phyloP scores from a whole-genome alignment of 2,113 vertebrate species.

The Cercopithecus mona region DNA sequence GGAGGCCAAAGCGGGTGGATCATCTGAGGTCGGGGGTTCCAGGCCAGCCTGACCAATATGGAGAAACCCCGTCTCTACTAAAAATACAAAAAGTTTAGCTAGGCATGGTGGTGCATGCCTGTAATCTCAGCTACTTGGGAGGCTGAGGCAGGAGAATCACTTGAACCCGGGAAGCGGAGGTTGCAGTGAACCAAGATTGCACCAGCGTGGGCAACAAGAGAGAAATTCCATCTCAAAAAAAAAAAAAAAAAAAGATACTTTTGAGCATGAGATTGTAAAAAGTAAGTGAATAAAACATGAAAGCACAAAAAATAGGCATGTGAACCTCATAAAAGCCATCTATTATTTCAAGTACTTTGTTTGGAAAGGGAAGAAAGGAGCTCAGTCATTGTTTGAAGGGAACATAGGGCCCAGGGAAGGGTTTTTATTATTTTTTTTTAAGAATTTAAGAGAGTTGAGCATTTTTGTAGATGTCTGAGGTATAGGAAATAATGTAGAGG shows the following conservation, averaged over 20 bases:
- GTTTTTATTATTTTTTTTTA: background rate
- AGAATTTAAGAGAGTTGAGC: background rate
- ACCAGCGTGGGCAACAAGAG: no score
- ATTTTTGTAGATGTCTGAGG: background rate
- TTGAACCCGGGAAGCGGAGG: no score
- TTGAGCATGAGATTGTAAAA: background rate
- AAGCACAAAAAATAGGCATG: background rate
- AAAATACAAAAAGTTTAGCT: no score
- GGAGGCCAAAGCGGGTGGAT: no score
- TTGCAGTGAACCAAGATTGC: no score
- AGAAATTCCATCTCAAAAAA: no score
- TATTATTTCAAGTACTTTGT: background rate
- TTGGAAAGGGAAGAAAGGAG: background rate
- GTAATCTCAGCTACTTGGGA: no score
- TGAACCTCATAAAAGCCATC: background rate
- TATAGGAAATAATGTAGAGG: background rate
- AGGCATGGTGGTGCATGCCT: no score
- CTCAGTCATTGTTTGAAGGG: background rate
- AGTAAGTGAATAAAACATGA: background rate
- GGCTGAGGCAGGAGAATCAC: no score
- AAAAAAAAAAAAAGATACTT: background rate
- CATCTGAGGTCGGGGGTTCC: no score
- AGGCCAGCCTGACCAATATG: no score
- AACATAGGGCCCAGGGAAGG: background rate
- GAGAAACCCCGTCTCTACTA: no score